A percentile compares a stretch with the other conserved stretches of the same genome.
Conservation (phyloP, 1,140 invertebrate genomes). For the Drosophila guanche region DNA sequence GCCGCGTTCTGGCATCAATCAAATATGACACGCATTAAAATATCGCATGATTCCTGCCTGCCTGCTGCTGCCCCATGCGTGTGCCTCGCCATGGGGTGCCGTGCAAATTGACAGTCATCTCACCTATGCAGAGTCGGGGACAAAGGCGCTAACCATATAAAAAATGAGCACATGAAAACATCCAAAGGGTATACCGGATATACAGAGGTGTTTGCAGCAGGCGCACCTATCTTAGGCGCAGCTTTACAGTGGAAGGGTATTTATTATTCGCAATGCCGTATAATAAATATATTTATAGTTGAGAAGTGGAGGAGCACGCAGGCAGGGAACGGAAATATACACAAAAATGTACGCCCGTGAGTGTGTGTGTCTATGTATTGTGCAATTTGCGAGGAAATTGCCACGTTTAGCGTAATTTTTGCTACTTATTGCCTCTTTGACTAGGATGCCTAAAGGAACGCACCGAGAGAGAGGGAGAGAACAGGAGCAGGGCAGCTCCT, state of each 20-base stretch:
- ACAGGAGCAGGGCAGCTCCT: slow-evolving; percentile 18
- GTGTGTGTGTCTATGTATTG: slow-evolving; percentile 39
- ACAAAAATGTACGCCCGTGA: slow-evolving; percentile 17
- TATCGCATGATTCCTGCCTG: slow-evolving; percentile 53
- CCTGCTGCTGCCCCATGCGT: neutral
- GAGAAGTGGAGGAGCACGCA: slow-evolving; percentile 37
- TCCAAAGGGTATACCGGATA: too few species aligned
- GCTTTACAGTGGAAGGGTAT: too few species aligned
- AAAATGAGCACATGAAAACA: too few species aligned
- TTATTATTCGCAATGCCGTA: too few species aligned
- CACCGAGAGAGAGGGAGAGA: neutral
- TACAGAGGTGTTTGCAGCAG: too few species aligned
- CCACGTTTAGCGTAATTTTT: slow-evolving; percentile 80
- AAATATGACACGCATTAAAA: slow-evolving; percentile 82
- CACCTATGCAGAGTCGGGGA: neutral
- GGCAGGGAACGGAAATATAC: slow-evolving; percentile 14
- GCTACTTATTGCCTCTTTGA: slow-evolving; percentile 75
- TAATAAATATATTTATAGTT: slow-evolving; percentile 63
- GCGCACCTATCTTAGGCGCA: too few species aligned
- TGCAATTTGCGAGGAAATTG: slow-evolving; percentile 78
- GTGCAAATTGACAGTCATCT: slow-evolving; percentile 44
- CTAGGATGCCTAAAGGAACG: slow-evolving; percentile 28
- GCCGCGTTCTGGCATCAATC: slow-evolving; percentile 63
- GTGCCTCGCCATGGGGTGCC: slow-evolving; percentile 27
- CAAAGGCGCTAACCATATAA: too few species aligned